Evolutionary conservation across 2,113 vertebrate species (phyloP).

Genomic region (Phyllostomus discolor): DNA sequence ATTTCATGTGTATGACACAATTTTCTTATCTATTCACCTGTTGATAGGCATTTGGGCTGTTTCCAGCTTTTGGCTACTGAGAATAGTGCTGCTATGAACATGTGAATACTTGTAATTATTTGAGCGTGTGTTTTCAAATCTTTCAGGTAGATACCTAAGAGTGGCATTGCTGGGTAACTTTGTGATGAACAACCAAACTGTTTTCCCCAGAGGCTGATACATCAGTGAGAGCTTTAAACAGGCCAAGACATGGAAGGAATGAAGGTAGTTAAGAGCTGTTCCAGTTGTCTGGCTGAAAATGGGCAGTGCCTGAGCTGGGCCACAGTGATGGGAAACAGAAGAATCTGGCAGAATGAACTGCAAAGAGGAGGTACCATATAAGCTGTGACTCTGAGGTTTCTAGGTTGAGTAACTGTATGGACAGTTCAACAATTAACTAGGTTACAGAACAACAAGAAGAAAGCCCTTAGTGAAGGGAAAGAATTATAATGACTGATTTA

Average conservation of each 20-base stretch:
- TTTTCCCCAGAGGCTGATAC: neutral
- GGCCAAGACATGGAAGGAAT: neutral
- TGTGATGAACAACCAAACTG: neutral
- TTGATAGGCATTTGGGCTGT: neutral
- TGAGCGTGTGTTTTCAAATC: neutral
- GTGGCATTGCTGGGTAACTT: neutral
- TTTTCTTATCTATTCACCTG: neutral
- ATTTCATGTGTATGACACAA: neutral
- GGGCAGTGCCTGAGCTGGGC: neutral
- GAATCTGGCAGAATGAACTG: neutral
- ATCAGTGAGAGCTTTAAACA: neutral
- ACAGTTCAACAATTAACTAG: neutral
- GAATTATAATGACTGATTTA: neutral
- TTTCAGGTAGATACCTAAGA: neutral
- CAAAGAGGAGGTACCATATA: neutral
- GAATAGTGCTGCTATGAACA: neutral
- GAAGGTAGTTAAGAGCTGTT: neutral
- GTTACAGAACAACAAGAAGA: neutral
- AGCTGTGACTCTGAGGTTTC: neutral
- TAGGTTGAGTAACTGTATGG: neutral
- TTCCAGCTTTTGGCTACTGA: neutral
- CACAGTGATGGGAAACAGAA: neutral
- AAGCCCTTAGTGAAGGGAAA: neutral
- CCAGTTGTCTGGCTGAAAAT: neutral
- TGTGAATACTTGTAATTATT: neutral